These are phyloP conservation scores for Rutilus rutilus DNA, from an alignment of 2,113 vertebrate genomes.

Conservation along the genomic window DNA sequence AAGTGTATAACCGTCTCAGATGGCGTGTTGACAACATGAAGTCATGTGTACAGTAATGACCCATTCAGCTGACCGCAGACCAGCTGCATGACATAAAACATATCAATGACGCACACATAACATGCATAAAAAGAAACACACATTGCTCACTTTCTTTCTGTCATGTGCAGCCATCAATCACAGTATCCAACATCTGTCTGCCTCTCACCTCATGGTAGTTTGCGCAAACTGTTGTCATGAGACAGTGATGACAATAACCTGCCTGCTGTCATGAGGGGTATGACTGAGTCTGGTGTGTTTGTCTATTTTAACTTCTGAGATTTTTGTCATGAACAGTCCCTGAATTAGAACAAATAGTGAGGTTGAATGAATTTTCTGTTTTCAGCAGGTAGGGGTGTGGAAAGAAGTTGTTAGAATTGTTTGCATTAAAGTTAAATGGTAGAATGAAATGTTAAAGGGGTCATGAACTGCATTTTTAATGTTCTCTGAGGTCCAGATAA, in stretches of 20 bases:
- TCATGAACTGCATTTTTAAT: too few relatives aligned
- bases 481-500: too few relatives aligned
- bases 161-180: neutral
- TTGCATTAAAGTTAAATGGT: too few relatives aligned
- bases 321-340: neutral
- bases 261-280: neutral
- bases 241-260: slow-evolving; percentile 13
- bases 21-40: neutral
- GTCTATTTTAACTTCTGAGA: neutral
- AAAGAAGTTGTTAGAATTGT: neutral
- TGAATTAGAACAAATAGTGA: neutral
- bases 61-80: slow-evolving; percentile 14
- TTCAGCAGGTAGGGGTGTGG: neutral
- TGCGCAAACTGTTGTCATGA: neutral
- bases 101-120: neutral
- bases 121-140: neutral
- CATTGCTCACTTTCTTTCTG: neutral
- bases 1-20: neutral
- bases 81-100: slow-evolving; percentile 22
- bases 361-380: neutral
- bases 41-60: neutral
- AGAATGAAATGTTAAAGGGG: too few relatives aligned
- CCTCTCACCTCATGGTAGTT: neutral
- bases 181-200: neutral
- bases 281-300: neutral